Evolutionary conservation across 2,113 vertebrate genomes (phyloP).

Genomic region (Esox niger): DNA sequence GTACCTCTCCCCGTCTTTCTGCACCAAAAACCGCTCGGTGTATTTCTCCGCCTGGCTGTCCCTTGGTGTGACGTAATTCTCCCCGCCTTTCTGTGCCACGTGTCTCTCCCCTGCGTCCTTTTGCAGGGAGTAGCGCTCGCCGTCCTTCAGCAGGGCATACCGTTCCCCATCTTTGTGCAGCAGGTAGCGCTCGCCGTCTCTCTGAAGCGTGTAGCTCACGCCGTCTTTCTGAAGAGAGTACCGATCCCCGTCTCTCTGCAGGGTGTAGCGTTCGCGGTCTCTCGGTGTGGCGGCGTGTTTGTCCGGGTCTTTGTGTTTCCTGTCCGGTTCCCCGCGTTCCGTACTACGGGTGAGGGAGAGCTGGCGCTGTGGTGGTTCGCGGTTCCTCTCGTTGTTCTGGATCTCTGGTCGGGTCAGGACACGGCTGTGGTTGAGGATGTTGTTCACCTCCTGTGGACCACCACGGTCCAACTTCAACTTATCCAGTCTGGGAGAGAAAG

Average conservation of each 20-base stretch:
- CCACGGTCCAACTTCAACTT: constrained; percentile 73
- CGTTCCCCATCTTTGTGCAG: constrained; percentile 64
- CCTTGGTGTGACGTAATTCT: constrained; percentile 54
- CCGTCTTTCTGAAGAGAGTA: constrained; percentile 56
- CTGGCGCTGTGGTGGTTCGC: constrained; percentile 61
- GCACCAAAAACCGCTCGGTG: constrained; percentile 52
- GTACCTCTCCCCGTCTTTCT: constrained; percentile 58
- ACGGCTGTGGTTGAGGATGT: constrained; percentile 80
- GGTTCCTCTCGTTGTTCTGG: constrained; percentile 88
- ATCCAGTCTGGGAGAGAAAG: constrained; percentile 59
- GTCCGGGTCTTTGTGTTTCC: neutral
- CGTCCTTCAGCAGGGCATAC: constrained; percentile 52
- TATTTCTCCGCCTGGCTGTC: constrained; percentile 57
- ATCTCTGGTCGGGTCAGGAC: constrained; percentile 84
- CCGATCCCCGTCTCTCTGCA: constrained; percentile 55
- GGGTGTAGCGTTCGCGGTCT: constrained; percentile 56
- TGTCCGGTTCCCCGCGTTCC: constrained; percentile 35
- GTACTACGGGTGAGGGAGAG: constrained; percentile 44
- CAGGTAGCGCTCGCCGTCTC: constrained; percentile 51
- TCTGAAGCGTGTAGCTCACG: constrained; percentile 53
- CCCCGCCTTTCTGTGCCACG: constrained; percentile 58
- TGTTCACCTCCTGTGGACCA: constrained; percentile 79
- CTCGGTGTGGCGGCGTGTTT: constrained; percentile 35
- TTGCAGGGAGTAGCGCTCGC: constrained; percentile 48
- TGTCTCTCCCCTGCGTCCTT: constrained; percentile 53